Percentiles rank a stretch among this genome's conserved stretches.
Evolutionary conservation across 2,888 invertebrate genomes (phyloP).

Genomic region (Panzeria rudis): DNA sequence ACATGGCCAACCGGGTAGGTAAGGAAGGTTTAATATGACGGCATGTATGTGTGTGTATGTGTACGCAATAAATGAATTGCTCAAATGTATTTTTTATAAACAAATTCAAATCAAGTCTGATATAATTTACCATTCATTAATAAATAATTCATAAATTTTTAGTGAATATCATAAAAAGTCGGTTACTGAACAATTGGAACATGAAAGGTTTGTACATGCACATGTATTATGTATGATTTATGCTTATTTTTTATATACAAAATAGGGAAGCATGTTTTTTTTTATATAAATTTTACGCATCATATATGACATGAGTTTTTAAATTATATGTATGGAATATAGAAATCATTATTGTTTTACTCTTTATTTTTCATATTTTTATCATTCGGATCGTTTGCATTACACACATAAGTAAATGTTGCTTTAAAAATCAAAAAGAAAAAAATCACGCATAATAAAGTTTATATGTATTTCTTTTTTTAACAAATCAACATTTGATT

Average conservation of each 20-base stretch:
- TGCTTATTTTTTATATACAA: neutral
- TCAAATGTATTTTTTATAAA: neutral
- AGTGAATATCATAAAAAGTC: constrained; percentile 85
- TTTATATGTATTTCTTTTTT: constrained; percentile 25
- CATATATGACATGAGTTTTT: neutral
- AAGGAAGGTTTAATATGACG: neutral
- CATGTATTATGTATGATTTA: constrained; percentile 7
- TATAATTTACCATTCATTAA: constrained; percentile 1
- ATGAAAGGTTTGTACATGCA: constrained; percentile 75
- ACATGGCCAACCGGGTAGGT: no score
- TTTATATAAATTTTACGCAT: constrained; percentile 1
- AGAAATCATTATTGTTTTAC: constrained; percentile 10
- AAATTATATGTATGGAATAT: constrained; percentile 6
- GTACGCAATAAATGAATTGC: neutral
- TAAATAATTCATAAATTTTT: constrained; percentile 37
- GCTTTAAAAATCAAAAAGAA: constrained; percentile 26
- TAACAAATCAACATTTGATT: constrained; percentile 58
- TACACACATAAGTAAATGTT: neutral
- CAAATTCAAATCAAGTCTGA: neutral
- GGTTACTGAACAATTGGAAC: constrained; percentile 81
- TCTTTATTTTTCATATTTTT: constrained; percentile 10
- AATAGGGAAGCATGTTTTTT: neutral
- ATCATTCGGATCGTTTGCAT: constrained; percentile 8
- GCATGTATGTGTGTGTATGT: neutral
- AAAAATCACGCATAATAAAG: neutral